phyloP scores from a whole-genome alignment of 2,113 vertebrate genomes.

The Paratilapia polleni region DNA sequence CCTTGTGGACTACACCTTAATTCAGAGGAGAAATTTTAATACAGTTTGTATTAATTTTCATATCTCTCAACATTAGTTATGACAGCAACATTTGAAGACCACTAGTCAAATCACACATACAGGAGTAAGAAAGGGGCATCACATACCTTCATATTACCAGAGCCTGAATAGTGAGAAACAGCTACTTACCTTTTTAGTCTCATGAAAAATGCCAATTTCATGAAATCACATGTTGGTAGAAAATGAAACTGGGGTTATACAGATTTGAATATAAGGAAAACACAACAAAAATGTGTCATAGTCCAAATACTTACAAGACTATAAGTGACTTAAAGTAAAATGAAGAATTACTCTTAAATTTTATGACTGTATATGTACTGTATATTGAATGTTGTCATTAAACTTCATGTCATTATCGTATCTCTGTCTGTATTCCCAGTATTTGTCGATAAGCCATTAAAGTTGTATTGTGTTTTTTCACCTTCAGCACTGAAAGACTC shows the following conservation, averaged over 20 bases:
- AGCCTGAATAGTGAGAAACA: not conserved
- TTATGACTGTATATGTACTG: not conserved
- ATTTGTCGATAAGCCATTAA: not conserved
- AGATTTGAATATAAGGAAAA: not conserved
- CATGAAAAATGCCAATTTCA: not conserved
- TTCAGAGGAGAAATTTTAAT: no score
- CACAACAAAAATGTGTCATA: not conserved
- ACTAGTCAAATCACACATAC: not conserved
- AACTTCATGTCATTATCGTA: not conserved
- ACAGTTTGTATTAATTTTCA: no score
- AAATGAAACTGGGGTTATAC: not conserved
- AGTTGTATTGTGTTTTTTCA: not conserved
- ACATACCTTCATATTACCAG: not conserved
- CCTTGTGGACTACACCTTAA: no score
- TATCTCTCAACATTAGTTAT: not conserved
- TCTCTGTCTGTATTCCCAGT: not conserved
- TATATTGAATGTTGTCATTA: not conserved
- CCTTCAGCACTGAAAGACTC: constrained; percentile 93
- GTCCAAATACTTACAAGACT: not conserved
- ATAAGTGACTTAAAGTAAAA: not conserved
- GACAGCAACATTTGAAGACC: not conserved
- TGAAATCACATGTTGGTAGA: not conserved
- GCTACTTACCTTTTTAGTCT: not conserved
- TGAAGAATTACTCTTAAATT: not conserved
- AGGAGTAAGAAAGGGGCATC: not conserved